phyloP scores from a whole-genome alignment of 2,797 vertebrate genomes.

The Meriones psammophilus region DNA sequence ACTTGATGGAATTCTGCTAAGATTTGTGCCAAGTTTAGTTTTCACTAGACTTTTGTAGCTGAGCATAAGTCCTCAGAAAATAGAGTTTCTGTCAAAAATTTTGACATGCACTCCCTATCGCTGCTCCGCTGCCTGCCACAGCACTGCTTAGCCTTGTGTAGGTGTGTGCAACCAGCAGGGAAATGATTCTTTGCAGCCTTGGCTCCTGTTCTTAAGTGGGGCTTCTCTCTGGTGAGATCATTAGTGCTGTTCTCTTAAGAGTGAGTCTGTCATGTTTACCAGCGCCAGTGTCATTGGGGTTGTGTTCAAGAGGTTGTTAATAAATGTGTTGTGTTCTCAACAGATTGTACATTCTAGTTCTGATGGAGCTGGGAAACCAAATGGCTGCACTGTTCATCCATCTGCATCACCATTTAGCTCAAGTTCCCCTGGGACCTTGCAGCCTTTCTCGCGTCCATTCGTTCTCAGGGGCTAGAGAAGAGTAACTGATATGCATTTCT shows the following conservation, averaged over 20 bases:
- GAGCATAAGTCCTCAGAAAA: slow-evolving; percentile 60
- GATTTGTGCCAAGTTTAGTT: slow-evolving; percentile 67
- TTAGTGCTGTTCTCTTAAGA: slow-evolving; percentile 36
- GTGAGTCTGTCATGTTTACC: neutral
- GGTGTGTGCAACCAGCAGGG: neutral
- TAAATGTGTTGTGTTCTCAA: slow-evolving; percentile 12
- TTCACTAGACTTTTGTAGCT: slow-evolving; percentile 66
- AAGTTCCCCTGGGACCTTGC: neutral
- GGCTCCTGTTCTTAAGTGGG: slow-evolving; percentile 30
- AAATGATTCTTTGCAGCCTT: neutral
- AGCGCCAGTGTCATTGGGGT: neutral
- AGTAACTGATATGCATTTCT: neutral
- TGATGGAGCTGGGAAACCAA: neutral
- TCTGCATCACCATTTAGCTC: neutral
- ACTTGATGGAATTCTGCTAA: slow-evolving; percentile 66
- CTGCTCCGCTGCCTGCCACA: neutral
- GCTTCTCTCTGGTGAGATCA: slow-evolving; percentile 33
- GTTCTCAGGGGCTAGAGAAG: neutral
- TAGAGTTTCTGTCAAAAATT: slow-evolving; percentile 59
- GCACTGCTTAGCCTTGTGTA: neutral
- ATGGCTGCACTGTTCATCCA: neutral
- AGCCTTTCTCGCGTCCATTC: neutral
- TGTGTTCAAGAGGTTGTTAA: neutral
- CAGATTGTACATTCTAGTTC: neutral
- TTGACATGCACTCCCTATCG: neutral